Conservation (phyloP, 2,888 invertebrate species). For the Aleiodes leptofemur region DNA sequence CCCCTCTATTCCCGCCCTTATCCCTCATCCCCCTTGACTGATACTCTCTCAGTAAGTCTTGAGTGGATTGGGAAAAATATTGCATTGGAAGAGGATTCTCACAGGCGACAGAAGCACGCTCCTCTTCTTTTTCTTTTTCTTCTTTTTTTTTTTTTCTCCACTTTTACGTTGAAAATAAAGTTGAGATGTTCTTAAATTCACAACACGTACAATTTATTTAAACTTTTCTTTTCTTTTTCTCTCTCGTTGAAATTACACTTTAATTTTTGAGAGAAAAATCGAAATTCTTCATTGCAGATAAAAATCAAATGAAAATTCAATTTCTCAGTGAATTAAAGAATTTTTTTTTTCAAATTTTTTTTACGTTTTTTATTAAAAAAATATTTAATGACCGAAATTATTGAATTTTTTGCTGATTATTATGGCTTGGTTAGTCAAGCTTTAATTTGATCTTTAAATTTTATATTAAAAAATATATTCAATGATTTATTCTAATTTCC, state of each 20-base stretch:
- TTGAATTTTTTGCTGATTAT: no score
- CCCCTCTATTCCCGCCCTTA: not conserved
- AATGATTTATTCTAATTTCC: no score
- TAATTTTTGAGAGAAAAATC: not conserved
- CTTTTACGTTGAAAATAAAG: slow-evolving; percentile 53
- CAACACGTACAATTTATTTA: slow-evolving; percentile 60
- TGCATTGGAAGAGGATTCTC: slow-evolving; percentile 54
- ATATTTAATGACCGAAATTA: no score
- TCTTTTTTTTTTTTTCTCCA: slow-evolving; percentile 46
- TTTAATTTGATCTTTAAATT: no score
- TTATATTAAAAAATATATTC: no score
- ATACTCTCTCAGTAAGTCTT: slow-evolving; percentile 1
- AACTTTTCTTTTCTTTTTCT: slow-evolving; percentile 64
- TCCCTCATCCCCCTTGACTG: not conserved
- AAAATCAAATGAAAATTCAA: slow-evolving; percentile 21
- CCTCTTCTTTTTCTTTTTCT: no score
- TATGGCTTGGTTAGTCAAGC: no score
- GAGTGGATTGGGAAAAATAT: slow-evolving; percentile 41
- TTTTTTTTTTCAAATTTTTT: not conserved
- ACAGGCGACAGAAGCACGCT: slow-evolving; percentile 70
- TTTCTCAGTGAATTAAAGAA: not conserved
- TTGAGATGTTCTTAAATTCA: slow-evolving; percentile 22
- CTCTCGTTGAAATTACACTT: not conserved
- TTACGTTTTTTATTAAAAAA: not conserved
- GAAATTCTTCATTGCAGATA: no score